A percentile compares a stretch with the other conserved stretches of the same genome.
These are phyloP conservation scores for Tinamus major DNA, from an alignment of 2,797 vertebrate genomes.

Conservation along the genomic window DNA sequence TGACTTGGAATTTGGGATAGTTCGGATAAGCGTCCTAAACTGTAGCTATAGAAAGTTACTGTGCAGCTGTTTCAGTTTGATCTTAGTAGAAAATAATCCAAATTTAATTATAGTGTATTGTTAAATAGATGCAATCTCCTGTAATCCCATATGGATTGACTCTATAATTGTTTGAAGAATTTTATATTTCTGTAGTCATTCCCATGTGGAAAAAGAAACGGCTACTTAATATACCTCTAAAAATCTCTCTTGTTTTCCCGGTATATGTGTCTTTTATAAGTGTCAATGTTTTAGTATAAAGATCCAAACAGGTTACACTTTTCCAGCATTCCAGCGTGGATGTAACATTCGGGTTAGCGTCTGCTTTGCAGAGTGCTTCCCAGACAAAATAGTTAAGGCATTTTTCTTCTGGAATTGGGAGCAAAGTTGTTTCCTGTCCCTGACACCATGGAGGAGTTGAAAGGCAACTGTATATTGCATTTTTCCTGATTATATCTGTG, in stretches of 20 bases:
- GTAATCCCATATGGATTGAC: background rate
- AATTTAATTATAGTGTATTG: constrained; percentile 28
- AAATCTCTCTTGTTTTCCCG: background rate
- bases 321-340: background rate
- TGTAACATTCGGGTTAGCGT: background rate
- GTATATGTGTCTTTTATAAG: background rate
- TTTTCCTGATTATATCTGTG: constrained; percentile 14
- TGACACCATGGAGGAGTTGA: background rate
- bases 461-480: background rate
- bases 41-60: background rate
- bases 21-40: background rate
- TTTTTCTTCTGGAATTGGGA: constrained; percentile 32
- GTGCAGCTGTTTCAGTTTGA: background rate
- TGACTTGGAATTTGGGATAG: background rate
- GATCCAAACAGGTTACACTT: background rate
- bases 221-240: background rate
- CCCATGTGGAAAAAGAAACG: background rate
- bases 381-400: background rate
- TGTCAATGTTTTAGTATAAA: background rate
- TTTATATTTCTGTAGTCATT: background rate
- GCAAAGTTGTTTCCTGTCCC: constrained; percentile 15
- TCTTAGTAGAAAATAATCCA: constrained; percentile 13
- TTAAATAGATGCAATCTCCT: background rate
- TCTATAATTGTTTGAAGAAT: background rate
- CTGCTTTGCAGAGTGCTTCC: background rate